Conservation (phyloP, 1,140 invertebrate genomes). For the Saccostrea glomerata region DNA sequence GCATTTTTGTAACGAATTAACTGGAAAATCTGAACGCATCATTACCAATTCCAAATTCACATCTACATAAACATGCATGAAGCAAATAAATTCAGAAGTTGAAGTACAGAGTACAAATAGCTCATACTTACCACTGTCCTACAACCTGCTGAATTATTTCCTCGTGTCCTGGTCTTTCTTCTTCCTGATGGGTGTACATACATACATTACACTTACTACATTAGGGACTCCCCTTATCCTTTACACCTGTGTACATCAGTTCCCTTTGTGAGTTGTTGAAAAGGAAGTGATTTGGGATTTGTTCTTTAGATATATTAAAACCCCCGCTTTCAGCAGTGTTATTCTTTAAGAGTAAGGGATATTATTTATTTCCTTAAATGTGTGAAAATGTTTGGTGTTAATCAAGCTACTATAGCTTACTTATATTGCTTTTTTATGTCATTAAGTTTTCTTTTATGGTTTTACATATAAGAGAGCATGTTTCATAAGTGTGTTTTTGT, state of each 20-base stretch:
- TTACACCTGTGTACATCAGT: not conserved
- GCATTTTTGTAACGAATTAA: too few species aligned
- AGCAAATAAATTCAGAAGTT: too few species aligned
- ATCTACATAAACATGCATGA: too few species aligned
- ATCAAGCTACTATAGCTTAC: not conserved
- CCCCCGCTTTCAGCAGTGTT: not conserved
- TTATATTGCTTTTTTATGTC: not conserved
- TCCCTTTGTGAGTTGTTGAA: not conserved
- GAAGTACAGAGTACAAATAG: not conserved
- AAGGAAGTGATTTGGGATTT: not conserved
- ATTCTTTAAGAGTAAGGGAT: not conserved
- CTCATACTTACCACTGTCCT: not conserved
- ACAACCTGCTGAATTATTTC: not conserved
- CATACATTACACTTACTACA: not conserved
- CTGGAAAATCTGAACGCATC: too few species aligned
- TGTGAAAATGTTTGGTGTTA: not conserved
- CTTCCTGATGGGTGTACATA: not conserved
- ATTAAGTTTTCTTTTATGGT: too few species aligned
- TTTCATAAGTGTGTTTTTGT: not conserved
- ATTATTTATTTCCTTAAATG: too few species aligned
- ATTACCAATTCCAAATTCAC: too few species aligned
- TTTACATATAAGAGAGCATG: not conserved
- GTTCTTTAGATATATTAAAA: not conserved
- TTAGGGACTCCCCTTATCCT: not conserved
- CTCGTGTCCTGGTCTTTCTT: not conserved